Evolutionary conservation across 35 echinoderm and acorn worm genomes (phyloP).

Genomic region (Chiridota heheva): DNA sequence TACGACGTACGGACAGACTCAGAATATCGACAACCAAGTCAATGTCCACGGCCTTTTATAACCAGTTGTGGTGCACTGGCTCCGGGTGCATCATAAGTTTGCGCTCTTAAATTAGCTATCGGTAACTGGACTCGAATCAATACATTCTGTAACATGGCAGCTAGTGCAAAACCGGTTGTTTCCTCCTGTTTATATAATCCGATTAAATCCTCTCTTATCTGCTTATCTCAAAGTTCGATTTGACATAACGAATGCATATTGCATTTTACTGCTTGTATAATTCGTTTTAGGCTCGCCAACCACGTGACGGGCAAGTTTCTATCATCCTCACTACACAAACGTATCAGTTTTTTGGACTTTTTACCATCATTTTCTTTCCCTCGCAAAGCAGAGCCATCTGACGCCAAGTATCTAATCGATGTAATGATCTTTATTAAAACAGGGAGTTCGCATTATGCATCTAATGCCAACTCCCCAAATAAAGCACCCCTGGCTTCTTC

Average conservation of each 20-base stretch:
- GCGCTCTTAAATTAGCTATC: conserved; percentile 36
- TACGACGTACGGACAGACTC: too few species aligned
- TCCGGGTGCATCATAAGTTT: conserved; percentile 80
- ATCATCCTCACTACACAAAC: conserved; percentile 15
- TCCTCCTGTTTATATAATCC: conserved; percentile 22
- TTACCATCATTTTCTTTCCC: conserved; percentile 15
- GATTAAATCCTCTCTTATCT: conserved; percentile 40
- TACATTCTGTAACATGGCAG: conserved; percentile 9
- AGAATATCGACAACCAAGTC: too few species aligned
- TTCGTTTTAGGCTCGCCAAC: conserved; percentile 15
- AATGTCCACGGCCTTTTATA: too few species aligned
- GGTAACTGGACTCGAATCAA: conserved; percentile 34
- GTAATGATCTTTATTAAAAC: conserved; percentile 36
- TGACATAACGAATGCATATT: conserved; percentile 44
- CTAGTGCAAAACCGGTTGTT: conserved; percentile 27
- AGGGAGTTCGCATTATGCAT: too few species aligned
- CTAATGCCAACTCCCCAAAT: too few species aligned
- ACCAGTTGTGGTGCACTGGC: too few species aligned
- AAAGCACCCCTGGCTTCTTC: not conserved
- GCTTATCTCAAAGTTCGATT: conserved; percentile 3
- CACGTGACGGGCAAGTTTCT: not conserved
- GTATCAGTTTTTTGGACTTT: conserved; percentile 18
- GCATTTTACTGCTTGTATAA: conserved; percentile 23
- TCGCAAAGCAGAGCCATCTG: conserved; percentile 31
- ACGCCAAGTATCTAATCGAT: conserved; percentile 28